phyloP scores from a whole-genome alignment of 1,140 invertebrate genomes.

The Temnothorax curvispinosus region DNA sequence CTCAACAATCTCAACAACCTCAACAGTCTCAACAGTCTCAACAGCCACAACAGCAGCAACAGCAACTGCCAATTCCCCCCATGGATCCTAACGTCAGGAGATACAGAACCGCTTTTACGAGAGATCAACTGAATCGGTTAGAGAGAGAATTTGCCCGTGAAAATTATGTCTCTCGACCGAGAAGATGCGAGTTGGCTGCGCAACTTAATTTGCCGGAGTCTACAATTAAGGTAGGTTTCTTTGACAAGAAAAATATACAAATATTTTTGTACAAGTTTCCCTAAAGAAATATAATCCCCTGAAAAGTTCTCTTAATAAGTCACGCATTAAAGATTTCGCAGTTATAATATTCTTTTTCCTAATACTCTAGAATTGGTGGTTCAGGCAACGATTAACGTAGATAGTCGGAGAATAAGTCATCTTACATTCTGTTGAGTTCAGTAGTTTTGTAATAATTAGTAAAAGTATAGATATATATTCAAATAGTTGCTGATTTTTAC shows the following conservation, averaged over 20 bases:
- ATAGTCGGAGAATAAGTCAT: no score
- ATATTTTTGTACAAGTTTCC: neutral
- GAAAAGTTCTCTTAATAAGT: neutral
- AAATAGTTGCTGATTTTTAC: no score
- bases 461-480: no score
- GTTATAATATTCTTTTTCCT: neutral
- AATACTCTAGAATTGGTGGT: no score
- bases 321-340: neutral
- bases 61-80: constrained; percentile 77
- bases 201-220: constrained; percentile 97
- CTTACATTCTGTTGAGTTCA: no score
- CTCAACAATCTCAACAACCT: neutral
- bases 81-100: constrained; percentile 91
- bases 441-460: no score
- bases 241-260: neutral
- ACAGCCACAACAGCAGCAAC: constrained; percentile 47
- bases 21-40: neutral
- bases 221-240: constrained; percentile 96
- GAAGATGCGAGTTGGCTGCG: constrained; percentile 97
- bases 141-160: constrained; percentile 99
- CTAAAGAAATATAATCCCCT: neutral
- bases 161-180: constrained; percentile 98
- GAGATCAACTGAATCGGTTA: constrained; percentile 96
- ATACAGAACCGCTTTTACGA: constrained; percentile 98
- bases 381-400: no score